Evolutionary conservation across 1,140 invertebrate genomes (phyloP), one percentile per base, ranked within the genome.

Genomic region (Bilobella aurantiaca): DNA sequence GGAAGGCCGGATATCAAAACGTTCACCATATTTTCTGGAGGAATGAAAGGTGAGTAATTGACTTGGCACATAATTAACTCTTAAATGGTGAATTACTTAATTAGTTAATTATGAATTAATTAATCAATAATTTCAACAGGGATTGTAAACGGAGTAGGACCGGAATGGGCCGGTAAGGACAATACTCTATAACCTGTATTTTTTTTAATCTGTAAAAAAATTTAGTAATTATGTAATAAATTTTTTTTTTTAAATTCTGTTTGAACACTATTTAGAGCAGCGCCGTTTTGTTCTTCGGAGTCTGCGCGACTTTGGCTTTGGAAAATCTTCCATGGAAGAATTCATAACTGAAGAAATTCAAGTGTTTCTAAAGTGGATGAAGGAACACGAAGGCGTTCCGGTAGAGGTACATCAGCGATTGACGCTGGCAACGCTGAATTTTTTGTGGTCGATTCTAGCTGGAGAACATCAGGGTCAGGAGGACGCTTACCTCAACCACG

Each of bases 231-330:
- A 23, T 23, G 21, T n/a, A 53, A 53, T 5, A 42, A 42, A 42
- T 42, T 8, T 12, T 12, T n/a, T 12, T 42, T 42, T n/a, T 12
- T 8, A 42, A 53, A 18, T 23, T 23, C 14, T 5, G 25, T 5
- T 53, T 53, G 3, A 23, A 53, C 8, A 12, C 5, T 53, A 5
- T 8, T 14, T 14, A 53, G 67, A 69, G 25, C 67, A 69, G 34
- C 63, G 69, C 2, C 63, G 69, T 23, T 71, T 71, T 59, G 28
- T 56, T 1, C 27, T 70, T 21, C 16, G 59, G 49, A 32, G 53
- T 14, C 59, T 69, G 12, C 27, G 66, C 14, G 69, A 69, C 46
- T 57, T 70, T 18, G 69, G 69, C 1, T 70, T 69, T 58, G 67
- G 69, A 2, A 69, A 66, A 53, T 56, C 27, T 21, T 60, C 58